phyloP scores from a whole-genome alignment of 1,140 invertebrate genomes.

The Drosophila kohkoa region DNA sequence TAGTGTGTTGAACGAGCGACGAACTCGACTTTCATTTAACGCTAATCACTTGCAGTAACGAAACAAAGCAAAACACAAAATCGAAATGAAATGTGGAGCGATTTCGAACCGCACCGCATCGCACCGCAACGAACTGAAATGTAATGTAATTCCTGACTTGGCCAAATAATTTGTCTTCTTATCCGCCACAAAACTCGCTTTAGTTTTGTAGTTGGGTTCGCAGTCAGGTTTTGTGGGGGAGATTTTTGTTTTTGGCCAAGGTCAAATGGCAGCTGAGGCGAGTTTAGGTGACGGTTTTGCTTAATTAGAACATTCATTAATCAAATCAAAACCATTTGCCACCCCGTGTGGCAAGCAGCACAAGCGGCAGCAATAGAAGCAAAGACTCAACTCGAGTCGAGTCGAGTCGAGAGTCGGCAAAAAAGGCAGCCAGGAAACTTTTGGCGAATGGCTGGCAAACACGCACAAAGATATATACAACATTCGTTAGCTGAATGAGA shows the following conservation, averaged over 20 bases:
- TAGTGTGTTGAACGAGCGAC: constrained; percentile 33
- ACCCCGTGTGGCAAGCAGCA: constrained; percentile 55
- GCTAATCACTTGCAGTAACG: constrained; percentile 82
- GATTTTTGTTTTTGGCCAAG: constrained; percentile 75
- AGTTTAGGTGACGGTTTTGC: constrained; percentile 82
- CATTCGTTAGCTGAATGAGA: constrained; percentile 14
- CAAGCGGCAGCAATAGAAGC: constrained; percentile 27
- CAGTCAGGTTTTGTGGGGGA: neutral
- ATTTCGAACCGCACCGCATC: neutral
- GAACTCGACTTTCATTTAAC: constrained; percentile 71
- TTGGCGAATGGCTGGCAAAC: constrained; percentile 75
- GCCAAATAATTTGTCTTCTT: constrained; percentile 80
- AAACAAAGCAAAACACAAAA: constrained; percentile 22
- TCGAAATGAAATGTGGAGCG: constrained; percentile 1
- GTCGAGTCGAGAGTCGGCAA: constrained; percentile 18
- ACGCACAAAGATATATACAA: constrained; percentile 61
- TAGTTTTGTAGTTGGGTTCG: neutral
- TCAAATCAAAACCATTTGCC: constrained; percentile 84
- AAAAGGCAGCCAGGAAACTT: constrained; percentile 63
- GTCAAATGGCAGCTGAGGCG: constrained; percentile 66
- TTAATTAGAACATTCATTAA: constrained; percentile 84
- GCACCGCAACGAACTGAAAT: neutral
- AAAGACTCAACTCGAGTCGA: constrained; percentile 16
- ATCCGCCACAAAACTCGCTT: constrained; percentile 45
- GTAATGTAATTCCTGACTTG: constrained; percentile 52